phyloP scores from a whole-genome alignment of 2,113 vertebrate species.

The Burhinus oedicnemus region DNA sequence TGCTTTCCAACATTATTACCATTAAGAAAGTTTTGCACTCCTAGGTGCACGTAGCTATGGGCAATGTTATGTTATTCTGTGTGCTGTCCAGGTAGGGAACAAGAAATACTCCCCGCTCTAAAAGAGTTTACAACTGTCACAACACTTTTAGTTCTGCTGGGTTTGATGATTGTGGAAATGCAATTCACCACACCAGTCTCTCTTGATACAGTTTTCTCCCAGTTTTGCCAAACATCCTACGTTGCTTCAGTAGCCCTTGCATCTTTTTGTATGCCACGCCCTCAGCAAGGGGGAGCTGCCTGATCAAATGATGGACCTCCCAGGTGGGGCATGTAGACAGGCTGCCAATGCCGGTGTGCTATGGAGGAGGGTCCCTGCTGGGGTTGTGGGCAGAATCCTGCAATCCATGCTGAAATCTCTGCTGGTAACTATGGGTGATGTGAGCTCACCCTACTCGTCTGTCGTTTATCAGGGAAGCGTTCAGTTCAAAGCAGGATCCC shows the following conservation, averaged over 20 bases:
- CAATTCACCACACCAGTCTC: fast-evolving
- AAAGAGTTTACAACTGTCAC: background rate
- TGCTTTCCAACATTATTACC: background rate
- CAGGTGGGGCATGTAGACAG: background rate
- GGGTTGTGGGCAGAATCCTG: background rate
- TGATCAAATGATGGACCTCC: background rate
- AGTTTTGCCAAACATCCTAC: background rate
- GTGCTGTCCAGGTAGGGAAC: background rate
- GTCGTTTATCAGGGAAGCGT: background rate
- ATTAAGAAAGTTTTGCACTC: background rate
- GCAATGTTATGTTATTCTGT: background rate
- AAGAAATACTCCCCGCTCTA: background rate
- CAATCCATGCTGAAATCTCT: background rate
- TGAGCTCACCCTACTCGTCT: background rate
- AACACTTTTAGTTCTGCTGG: background rate
- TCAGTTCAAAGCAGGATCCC: background rate
- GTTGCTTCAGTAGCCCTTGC: background rate
- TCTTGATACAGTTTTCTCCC: background rate
- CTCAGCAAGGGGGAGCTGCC: background rate
- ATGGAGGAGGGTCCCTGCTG: background rate
- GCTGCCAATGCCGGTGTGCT: background rate
- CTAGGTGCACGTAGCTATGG: fast-evolving
- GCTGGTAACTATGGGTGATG: fast-evolving
- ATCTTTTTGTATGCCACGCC: background rate
- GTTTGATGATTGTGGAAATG: background rate